Conservation (phyloP, 2,113 vertebrate species). For the Eonycteris spelaea region DNA sequence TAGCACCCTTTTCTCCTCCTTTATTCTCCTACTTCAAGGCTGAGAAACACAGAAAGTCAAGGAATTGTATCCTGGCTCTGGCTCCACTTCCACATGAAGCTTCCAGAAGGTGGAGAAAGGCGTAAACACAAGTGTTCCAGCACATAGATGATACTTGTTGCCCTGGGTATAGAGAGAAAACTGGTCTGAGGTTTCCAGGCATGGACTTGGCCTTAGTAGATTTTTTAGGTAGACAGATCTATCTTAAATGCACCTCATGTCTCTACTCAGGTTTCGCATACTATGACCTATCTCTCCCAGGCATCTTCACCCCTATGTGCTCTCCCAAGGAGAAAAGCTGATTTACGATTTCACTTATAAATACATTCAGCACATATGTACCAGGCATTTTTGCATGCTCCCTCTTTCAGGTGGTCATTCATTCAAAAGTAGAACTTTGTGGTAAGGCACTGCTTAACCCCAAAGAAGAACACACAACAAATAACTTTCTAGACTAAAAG, state of each 20-base stretch:
- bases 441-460: neutral
- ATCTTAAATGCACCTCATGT: neutral
- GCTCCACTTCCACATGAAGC: neutral
- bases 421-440: neutral
- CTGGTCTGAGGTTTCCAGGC: neutral
- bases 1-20: neutral
- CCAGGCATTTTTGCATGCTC: neutral
- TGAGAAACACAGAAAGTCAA: neutral
- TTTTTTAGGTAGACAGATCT: neutral
- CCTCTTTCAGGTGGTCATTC: neutral
- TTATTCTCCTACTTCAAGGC: neutral
- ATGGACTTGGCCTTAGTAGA: neutral
- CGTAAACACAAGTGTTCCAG: neutral
- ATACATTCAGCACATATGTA: neutral
- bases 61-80: neutral
- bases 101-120: constrained; percentile 2
- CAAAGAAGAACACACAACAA: neutral
- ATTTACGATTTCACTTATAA: neutral
- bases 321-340: neutral
- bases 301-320: neutral
- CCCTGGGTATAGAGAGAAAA: neutral
- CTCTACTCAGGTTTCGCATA: neutral
- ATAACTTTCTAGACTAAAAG: neutral
- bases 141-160: neutral
- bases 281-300: neutral